Base-by-base conservation (phyloP, 1,140 invertebrate species). In the Drosophila truncata region DNA sequence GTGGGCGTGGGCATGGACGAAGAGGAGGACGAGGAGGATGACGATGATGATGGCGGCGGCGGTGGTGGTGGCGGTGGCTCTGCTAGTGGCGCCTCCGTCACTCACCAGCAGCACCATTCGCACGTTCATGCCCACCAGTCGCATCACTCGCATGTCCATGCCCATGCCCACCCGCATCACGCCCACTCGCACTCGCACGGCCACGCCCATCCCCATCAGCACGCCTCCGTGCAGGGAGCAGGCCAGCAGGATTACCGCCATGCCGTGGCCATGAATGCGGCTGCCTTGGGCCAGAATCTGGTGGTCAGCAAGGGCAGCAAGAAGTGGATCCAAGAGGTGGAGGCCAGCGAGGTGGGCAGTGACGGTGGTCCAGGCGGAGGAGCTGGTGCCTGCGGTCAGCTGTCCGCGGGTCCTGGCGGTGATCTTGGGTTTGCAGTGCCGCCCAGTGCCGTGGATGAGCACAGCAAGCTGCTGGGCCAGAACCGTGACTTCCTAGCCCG, bases 281-380 rank as follows among this genome's bases (percentile, higher is more conserved):
- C 65, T 1, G 76, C 86, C 2, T 52, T 91, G 9, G 92, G 92
- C 25, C 87, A 93, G 47, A 93, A 93, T 71, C 73, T 93, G 63
- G 92, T 93, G 47, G 91, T 92, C 47, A 93, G 91, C 67, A 93
- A 93, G 66, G 92, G 92, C 18, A 93, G 92, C 73, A 93, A 92
- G 46, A 93, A 93, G 35, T 93, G 92, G 92, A 93, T 93, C 18
- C 50, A 91, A 5, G 73, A 74, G 42, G 75, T 85, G 49, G 72
- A 78, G 18, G 27, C 63, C 39, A 76, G 69, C 27, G 83, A 90
- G 20, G 86, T 86, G 41, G 70, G 69, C 46, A 74, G 79, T 13
- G 78, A 78, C 13, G 67, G 69, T 10, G 67, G 65, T 0, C 31
- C 60, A 6, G 52, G 64, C 0, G 58, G 64, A 0, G 60, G 55